Percentiles rank a stretch among this genome's conserved stretches.
These are phyloP conservation scores for Malacoraja senta DNA, from an alignment of 2,797 vertebrate species.

Conservation along the genomic window DNA sequence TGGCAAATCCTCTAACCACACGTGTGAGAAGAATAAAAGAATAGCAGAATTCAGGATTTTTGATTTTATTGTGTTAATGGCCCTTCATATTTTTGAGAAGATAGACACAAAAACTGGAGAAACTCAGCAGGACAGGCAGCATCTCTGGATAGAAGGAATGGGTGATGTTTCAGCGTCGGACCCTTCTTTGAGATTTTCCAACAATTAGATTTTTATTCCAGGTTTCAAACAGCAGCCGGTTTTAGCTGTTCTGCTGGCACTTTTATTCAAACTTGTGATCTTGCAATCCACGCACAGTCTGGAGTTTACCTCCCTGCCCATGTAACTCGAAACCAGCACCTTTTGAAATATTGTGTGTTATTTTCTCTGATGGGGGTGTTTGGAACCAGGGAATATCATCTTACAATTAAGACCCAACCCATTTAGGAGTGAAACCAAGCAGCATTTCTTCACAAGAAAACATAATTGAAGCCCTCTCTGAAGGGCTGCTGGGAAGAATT, in stretches of 20 bases:
- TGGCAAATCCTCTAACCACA: background rate
- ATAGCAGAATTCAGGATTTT: background rate
- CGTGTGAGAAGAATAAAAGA: background rate
- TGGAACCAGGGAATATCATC: background rate
- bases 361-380: background rate
- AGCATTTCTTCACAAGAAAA: background rate
- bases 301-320: background rate
- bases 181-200: background rate
- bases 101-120: too few relatives aligned
- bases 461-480: background rate
- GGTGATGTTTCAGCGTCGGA: too few relatives aligned
- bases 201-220: background rate
- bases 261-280: background rate
- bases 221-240: background rate
- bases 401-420: background rate
- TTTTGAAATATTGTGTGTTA: slow-evolving; percentile 15
- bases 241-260: background rate
- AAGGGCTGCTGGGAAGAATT: background rate
- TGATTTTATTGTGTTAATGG: too few relatives aligned
- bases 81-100: background rate
- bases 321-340: background rate
- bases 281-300: background rate
- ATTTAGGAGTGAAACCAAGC: background rate
- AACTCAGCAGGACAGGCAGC: too few relatives aligned
- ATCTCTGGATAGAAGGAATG: too few relatives aligned